These are phyloP conservation scores for Pristionchus arcanus DNA, from an alignment of 2,888 invertebrate genomes.

Conservation along the genomic window DNA sequence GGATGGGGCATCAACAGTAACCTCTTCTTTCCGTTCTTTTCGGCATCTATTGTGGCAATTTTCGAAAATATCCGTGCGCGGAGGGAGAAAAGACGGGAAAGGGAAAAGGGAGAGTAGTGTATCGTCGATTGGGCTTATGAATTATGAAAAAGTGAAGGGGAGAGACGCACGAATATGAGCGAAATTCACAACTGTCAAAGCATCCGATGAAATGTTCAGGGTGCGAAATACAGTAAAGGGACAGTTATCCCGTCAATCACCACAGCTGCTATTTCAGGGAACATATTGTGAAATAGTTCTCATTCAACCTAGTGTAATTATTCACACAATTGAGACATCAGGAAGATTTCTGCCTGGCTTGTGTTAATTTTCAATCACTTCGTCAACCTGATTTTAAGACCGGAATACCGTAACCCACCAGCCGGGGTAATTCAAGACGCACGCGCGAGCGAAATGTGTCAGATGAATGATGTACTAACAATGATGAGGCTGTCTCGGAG, in stretches of 20 bases:
- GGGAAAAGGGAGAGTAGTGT: neutral
- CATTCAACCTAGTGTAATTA: no score
- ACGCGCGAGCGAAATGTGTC: neutral
- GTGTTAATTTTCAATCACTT: neutral
- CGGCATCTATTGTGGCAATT: slow-evolving; percentile 14
- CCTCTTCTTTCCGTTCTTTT: neutral
- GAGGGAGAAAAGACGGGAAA: neutral
- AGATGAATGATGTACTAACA: slow-evolving; percentile 9
- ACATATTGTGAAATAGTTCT: no score
- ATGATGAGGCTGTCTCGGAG: neutral
- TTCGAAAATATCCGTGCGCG: slow-evolving; percentile 9
- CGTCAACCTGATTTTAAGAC: neutral
- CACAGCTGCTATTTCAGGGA: no score
- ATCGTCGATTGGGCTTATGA: slow-evolving; percentile 49
- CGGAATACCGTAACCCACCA: neutral
- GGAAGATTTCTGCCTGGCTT: no score
- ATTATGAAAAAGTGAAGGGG: slow-evolving; percentile 8
- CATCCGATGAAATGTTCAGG: no score
- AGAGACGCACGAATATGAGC: neutral
- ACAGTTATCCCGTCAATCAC: no score
- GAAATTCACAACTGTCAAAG: neutral
- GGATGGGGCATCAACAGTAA: neutral
- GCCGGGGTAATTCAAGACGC: slow-evolving; percentile 1
- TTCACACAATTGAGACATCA: no score
- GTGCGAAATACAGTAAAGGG: no score